Base-by-base conservation (phyloP, 1,140 invertebrate species). In the Drosophila sechellia region DNA sequence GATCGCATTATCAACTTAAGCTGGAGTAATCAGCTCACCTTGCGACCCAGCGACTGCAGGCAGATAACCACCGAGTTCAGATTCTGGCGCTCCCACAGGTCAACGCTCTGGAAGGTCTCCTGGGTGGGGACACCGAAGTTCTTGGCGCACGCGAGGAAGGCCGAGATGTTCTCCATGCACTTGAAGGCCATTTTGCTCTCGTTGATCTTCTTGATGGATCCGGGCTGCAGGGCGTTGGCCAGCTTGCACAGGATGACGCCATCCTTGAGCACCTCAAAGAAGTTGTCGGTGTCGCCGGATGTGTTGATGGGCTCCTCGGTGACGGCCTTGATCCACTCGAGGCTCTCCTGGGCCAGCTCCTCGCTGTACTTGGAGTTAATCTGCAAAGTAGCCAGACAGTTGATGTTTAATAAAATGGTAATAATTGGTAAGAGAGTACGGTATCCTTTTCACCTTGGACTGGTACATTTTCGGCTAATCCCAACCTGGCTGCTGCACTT, bases 141-240 rank as follows among this genome's bases (percentile, higher is more conserved):
- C 90, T 95, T 95, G 40, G 97, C 97, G 6, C 95, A 95, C 79
- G 96, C 96, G 58, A 99, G 93, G 93, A 99, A 99, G 6, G 95
- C 91, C 85, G 99, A 98, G 70, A 99, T 99, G 92, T 99, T 99
- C 93, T 99, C 98, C 98, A 99, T 99, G 91, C 97, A 98, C 89
- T 98, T 98, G 93, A 99, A 99, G n/a, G 98, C 97, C 95, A 98
- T 97, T 83, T 94, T 94, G 37, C 95, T 96, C 79, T 95, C 94
- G 92, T 98, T 98, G 66, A 98, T 95, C 93, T 98, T 98, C 93
- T 97, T 98, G 22, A 98, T 95, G 37, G 94, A 94, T 20, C 95
- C 96, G 0, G 96, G 94, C 91, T 97, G 94, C 56, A 98, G 94
- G 52, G 94, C 93, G 92, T 98, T 98, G 5, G 95, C 96, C 80